Percentiles rank a stretch among this genome's conserved stretches.
Conservation (phyloP, 2,888 invertebrate species). For the Dendrolimus pini region DNA sequence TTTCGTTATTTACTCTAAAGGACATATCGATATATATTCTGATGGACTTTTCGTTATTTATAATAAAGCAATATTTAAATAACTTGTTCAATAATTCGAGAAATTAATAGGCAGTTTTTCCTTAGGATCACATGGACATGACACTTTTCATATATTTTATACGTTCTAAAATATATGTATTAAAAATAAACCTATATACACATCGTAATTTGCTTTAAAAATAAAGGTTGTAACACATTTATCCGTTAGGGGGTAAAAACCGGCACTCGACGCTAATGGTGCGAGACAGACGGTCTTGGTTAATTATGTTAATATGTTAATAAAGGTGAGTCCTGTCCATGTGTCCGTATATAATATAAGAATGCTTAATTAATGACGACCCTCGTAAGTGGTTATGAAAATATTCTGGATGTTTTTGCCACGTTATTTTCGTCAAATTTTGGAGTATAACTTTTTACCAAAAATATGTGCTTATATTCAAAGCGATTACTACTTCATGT, state of each 20-base stretch:
- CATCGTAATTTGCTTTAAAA: neutral
- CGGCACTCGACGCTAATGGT: constrained; percentile 2
- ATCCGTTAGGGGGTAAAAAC: neutral
- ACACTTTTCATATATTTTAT: too few relatives aligned
- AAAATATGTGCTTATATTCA: neutral
- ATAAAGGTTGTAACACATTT: neutral
- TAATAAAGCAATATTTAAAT: too few relatives aligned
- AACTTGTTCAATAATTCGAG: too few relatives aligned
- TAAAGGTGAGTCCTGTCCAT: neutral
- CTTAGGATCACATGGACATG: too few relatives aligned
- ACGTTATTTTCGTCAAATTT: neutral
- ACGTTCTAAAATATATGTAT: too few relatives aligned
- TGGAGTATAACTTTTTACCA: neutral
- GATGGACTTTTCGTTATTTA: too few relatives aligned
- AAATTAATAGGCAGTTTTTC: too few relatives aligned
- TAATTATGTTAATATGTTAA: constrained; percentile 3
- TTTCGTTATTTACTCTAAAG: too few relatives aligned
- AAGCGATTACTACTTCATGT: too few relatives aligned
- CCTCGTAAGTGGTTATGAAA: neutral
- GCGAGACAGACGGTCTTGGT: neutral
- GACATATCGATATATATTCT: too few relatives aligned
- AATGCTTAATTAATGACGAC: neutral
- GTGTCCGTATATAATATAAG: neutral
- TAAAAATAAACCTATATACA: too few relatives aligned
- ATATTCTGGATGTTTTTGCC: neutral